Evolutionary conservation across 2,888 invertebrate genomes (phyloP).

Genomic region (Chymomyza amoena): DNA sequence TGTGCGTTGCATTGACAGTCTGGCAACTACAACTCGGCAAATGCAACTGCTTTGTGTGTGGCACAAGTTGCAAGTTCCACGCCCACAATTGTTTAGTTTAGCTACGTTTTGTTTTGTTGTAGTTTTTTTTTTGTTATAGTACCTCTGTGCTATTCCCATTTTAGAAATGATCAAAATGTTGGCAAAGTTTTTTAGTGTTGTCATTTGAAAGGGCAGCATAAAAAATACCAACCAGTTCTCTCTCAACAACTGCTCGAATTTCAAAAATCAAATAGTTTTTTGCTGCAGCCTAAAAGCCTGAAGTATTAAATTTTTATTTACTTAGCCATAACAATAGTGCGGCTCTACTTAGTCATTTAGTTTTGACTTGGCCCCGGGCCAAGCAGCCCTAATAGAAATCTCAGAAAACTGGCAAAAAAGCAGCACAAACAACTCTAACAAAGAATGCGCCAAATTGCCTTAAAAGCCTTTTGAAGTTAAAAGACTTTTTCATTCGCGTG

Average conservation of each 20-base stretch:
- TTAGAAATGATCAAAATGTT: constrained; percentile 43
- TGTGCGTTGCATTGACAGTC: constrained; percentile 2
- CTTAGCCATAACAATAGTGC: constrained; percentile 55
- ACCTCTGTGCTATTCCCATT: not conserved
- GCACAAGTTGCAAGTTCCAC: not conserved
- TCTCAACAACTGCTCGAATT: constrained; percentile 10
- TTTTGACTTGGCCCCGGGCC: constrained; percentile 44
- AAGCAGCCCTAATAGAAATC: constrained; percentile 30
- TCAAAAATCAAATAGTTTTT: constrained; percentile 47
- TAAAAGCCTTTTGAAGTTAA: constrained; percentile 73
- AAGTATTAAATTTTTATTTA: constrained; percentile 66
- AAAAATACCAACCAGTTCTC: not conserved
- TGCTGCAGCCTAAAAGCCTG: constrained; percentile 52
- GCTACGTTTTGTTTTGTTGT: constrained; percentile 30
- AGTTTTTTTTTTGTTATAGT: not conserved
- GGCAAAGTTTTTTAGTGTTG: constrained; percentile 35
- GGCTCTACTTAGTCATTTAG: constrained; percentile 4
- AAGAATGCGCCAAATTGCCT: constrained; percentile 70
- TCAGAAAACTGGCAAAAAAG: constrained; percentile 9
- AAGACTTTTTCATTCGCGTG: constrained; percentile 53
- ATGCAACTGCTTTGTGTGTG: no score
- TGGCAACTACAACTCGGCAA: not conserved
- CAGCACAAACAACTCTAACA: constrained; percentile 63
- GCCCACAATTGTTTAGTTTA: constrained; percentile 19
- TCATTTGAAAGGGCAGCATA: constrained; percentile 11